Base-by-base conservation (phyloP, 92 coral and sea anemone species). In the Blastomussa wellsi region DNA sequence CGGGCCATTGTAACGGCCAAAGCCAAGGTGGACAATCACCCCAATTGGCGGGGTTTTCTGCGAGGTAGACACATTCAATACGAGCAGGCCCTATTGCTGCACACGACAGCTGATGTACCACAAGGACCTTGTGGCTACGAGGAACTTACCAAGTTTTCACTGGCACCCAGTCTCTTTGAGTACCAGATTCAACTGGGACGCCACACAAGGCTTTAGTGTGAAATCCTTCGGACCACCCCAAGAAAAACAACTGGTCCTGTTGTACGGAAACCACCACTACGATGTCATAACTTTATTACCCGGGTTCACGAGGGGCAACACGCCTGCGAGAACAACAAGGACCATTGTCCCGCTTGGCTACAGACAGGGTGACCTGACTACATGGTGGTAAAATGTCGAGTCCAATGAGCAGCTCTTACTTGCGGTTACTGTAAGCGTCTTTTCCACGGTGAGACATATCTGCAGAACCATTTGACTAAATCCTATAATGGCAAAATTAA, bases 281-380 rank as follows among this genome's bases (percentile, higher is more conserved):
- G 86, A 88, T 33, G 88, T 83, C 8, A 88, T 88, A 62, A 83
- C 80, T 36, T 16, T 69, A 31, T 38, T 88, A 26, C 79, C 88
- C 3, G 44, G 44, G 44, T 39, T 3, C 44, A 3, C 31, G 72
- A 38, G 53, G 69, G 74, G 6, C 65, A 29, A 28, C 88, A 88
- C 39, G 81, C 79, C 8, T 88, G 91, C 35, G 69, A 47, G 22
- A 44, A 74, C 37, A 44, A 83, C 28, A 57, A 32, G 0, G 73
- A 83, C 37, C 80, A 74, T 19, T 83, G 87, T 74, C 39, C 57
- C 5, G 38, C 41, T 1, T 83, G 87, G 13, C n/a, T 74, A 12
- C 70, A 83, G 31, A 57, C 53, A 12, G 80, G 73, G 0, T 83
- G 87, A 9, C 41, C 72, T 3, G 80, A 83, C 29, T 83, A 38